Evolutionary conservation across 2,888 invertebrate species (phyloP).

Genomic region (Hypomecis atomaria): DNA sequence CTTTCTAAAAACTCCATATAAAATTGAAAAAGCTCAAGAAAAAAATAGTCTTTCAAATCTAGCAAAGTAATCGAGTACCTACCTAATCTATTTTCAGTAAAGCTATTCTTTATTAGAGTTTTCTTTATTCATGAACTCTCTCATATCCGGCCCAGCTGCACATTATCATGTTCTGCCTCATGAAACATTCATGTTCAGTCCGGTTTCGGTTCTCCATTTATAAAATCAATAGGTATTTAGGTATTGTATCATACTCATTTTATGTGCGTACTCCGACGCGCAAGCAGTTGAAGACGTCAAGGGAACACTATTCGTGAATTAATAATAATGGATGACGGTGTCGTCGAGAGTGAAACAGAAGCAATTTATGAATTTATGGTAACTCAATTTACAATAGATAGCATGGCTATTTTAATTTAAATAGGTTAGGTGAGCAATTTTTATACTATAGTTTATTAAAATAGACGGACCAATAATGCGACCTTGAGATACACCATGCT

Average conservation of each 20-base stretch:
- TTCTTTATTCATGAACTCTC: not conserved
- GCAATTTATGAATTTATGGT: not conserved
- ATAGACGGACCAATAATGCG: not conserved
- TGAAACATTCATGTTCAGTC: conserved; percentile 17
- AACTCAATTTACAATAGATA: not conserved
- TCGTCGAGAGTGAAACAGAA: not conserved
- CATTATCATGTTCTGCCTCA: not conserved
- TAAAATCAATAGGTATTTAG: conserved; percentile 7
- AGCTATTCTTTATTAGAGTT: not conserved
- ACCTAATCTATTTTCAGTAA: too few species aligned
- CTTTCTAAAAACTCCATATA: too few species aligned
- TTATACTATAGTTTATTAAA: not conserved
- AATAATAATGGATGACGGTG: conserved; percentile 1
- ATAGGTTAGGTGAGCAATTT: not conserved
- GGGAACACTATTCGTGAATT: conserved; percentile 7
- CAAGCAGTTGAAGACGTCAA: conserved; percentile 4
- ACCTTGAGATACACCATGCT: conserved; percentile 7
- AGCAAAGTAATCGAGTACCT: too few species aligned
- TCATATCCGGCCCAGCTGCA: conserved; percentile 9
- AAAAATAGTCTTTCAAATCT: too few species aligned
- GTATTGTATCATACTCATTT: too few species aligned
- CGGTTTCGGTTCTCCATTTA: conserved; percentile 7
- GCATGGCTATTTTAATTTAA: not conserved
- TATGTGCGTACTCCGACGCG: not conserved
- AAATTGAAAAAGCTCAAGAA: too few species aligned